These are phyloP conservation scores for Eptesicus fuscus DNA, from an alignment of 2,113 vertebrate genomes.

Conservation along the genomic window DNA sequence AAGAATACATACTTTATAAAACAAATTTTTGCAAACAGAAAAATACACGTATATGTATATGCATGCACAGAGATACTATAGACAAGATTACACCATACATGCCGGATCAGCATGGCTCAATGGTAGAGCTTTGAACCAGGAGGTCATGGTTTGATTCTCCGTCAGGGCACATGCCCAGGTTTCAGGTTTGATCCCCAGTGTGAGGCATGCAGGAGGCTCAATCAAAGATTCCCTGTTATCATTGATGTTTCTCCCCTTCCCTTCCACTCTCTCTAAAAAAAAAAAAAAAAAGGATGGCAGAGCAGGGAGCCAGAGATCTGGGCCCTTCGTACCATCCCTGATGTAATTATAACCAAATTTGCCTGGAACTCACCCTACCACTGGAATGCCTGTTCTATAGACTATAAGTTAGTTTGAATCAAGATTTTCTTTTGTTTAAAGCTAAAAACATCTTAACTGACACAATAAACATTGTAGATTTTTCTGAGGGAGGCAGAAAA, in stretches of 20 bases:
- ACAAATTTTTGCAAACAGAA: background rate
- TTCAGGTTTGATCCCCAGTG: too few species aligned
- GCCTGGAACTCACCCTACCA: background rate
- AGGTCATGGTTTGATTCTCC: too few species aligned
- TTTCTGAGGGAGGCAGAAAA: background rate
- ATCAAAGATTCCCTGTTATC: too few species aligned
- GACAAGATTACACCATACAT: background rate
- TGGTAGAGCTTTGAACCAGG: too few species aligned
- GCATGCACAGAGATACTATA: background rate
- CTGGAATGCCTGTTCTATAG: background rate
- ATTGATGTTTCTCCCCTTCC: too few species aligned
- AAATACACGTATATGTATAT: background rate
- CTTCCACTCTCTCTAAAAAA: too few species aligned
- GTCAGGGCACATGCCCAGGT: too few species aligned
- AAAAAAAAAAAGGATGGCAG: background rate
- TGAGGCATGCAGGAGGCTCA: too few species aligned
- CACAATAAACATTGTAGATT: background rate
- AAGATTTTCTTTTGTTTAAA: background rate
- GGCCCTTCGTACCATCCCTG: background rate
- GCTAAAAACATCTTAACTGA: background rate
- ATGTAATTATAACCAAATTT: background rate
- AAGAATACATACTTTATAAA: background rate
- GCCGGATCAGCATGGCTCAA: too few species aligned
- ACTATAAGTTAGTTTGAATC: background rate
- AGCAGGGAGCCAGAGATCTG: background rate